Evolutionary conservation across 2,113 vertebrate genomes (phyloP), one percentile per base, ranked within the genome.

Genomic region (Marmota monax): DNA sequence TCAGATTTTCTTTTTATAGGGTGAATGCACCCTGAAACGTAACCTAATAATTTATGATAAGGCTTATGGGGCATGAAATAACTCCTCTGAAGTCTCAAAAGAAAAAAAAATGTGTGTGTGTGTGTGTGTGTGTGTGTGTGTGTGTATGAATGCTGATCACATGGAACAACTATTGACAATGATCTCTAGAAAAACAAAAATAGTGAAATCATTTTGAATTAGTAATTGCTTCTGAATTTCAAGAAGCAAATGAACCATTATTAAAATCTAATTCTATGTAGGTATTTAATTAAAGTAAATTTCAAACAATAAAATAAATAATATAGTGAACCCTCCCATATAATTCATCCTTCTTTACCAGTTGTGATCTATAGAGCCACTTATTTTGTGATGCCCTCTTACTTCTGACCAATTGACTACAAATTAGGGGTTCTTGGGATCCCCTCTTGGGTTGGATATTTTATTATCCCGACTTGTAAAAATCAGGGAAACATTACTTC

Each of bases 1-100:
- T 48, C 29, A 85, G 0, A 37, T 74, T 88, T 80, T 94, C 74
- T 95, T 96, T 91, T 93, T 94, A 25, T 78, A 77, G 61, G 8
- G 56, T 74, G 23, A 83, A 39, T 95, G 25, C 89, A 17, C 93
- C 94, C 53, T 85, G 34, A 92, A 84, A 85, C 1, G 4, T 94
- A 65, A 77, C 16, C n/a, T 89, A 53, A 39, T 39, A 80, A 29
- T 74, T 94, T 77, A 61, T 86, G 12, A 48, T 56, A 72, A 20
- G 7, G 4, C 27, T 80, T 96, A 16, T 27, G 27, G 45, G 39
- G 39, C 56, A 74, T 48, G 16, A 34, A 29, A 45, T 56, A 48
- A 79, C 4, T 83, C 32, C 82, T 90, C 17, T 93, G 18, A 89
- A 39, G 39, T 39, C 39, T 39, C 39, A 39, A 39, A 39, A 88